Conservation (phyloP, 2,888 invertebrate genomes). For the Temnothorax ravouxi region DNA sequence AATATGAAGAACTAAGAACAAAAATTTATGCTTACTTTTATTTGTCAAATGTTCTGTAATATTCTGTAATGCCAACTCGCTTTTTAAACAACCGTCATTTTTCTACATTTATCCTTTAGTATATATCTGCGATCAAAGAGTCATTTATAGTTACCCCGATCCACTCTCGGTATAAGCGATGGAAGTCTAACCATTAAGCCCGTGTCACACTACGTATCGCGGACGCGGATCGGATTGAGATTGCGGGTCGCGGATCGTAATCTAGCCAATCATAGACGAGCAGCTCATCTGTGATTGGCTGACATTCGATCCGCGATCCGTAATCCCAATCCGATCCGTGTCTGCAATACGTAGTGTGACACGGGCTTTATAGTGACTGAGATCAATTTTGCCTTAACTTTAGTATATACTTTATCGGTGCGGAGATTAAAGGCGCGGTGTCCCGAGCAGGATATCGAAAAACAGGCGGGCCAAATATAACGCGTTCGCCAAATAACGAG, state of each 20-base stretch:
- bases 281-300: too few relatives aligned
- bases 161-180: neutral
- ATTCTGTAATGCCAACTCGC: neutral
- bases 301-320: too few relatives aligned
- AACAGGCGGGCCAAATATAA: constrained; percentile 33
- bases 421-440: constrained; percentile 27
- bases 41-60: neutral
- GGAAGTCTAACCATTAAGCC: neutral
- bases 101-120: neutral
- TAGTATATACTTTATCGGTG: constrained; percentile 23
- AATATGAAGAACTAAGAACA: neutral
- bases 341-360: too few relatives aligned
- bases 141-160: neutral
- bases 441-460: constrained; percentile 47
- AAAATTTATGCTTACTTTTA: neutral
- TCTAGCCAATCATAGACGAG: too few relatives aligned
- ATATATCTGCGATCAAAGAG: neutral
- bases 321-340: too few relatives aligned
- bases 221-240: too few relatives aligned
- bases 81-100: neutral
- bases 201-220: too few relatives aligned
- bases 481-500: constrained; percentile 47
- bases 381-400: constrained; percentile 16
- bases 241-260: too few relatives aligned
- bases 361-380: neutral